Evolutionary conservation across 1,140 invertebrate genomes (phyloP).

Genomic region (Choristoneura fumiferana): DNA sequence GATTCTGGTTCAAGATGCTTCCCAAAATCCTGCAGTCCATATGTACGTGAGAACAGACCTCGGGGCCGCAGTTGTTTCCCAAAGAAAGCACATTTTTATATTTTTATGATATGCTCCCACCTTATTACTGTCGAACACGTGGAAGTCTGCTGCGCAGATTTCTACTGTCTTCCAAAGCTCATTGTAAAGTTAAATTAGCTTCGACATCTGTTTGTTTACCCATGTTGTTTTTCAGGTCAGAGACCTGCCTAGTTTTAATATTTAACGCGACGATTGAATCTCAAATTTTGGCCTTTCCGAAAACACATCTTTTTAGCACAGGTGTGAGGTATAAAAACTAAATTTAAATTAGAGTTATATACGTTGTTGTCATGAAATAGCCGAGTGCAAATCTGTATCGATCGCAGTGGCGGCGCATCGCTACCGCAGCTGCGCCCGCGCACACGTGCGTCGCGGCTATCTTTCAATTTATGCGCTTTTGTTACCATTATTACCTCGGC

Average conservation of each 20-base stretch:
- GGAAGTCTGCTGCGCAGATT: slow-evolving; percentile 26
- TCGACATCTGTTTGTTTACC: slow-evolving; percentile 28
- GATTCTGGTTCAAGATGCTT: slow-evolving; percentile 45
- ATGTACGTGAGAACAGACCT: slow-evolving; percentile 59
- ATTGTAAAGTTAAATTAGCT: slow-evolving; percentile 32
- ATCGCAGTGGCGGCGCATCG: slow-evolving; percentile 34
- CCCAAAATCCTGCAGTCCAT: slow-evolving; percentile 66
- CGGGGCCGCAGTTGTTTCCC: slow-evolving; percentile 40
- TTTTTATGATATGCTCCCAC: slow-evolving; percentile 42
- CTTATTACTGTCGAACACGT: slow-evolving; percentile 30
- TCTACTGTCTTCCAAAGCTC: slow-evolving; percentile 41
- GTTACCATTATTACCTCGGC: slow-evolving; percentile 21
- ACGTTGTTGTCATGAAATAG: too few relatives aligned
- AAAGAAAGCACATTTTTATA: slow-evolving; percentile 50
- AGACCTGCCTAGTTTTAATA: not conserved
- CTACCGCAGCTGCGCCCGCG: slow-evolving; percentile 38
- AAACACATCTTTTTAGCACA: too few relatives aligned
- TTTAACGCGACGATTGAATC: too few relatives aligned
- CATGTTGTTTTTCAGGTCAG: slow-evolving; percentile 12
- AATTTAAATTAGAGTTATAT: too few relatives aligned
- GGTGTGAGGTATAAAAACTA: too few relatives aligned
- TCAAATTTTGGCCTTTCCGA: too few relatives aligned
- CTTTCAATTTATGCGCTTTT: slow-evolving; percentile 37
- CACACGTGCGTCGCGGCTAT: slow-evolving; percentile 39
- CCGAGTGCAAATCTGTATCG: slow-evolving; percentile 15